These are phyloP conservation scores for Caenorhabditis angaria DNA, from an alignment of 2,888 invertebrate species.

Conservation along the genomic window DNA sequence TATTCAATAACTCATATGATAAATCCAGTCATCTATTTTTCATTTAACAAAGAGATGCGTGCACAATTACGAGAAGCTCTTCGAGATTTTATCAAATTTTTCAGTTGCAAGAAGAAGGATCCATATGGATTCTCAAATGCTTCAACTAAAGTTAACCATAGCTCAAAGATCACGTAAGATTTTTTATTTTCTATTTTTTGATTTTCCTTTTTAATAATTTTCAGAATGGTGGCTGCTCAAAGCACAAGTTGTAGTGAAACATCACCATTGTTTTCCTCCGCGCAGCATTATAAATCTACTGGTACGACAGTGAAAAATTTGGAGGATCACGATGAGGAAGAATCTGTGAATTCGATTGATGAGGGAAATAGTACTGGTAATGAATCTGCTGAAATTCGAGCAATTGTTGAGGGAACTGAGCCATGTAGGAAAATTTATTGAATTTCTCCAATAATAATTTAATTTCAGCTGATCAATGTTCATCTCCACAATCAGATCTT, in stretches of 20 bases:
- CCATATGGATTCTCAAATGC: constrained; percentile 42
- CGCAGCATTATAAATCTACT: constrained; percentile 43
- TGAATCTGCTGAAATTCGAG: constrained; percentile 47
- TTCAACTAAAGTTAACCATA: constrained; percentile 45
- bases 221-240: constrained; percentile 36
- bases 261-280: constrained; percentile 50
- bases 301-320: constrained; percentile 26
- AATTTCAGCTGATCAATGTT: constrained; percentile 38
- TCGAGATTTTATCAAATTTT: constrained; percentile 23
- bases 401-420: constrained; percentile 45
- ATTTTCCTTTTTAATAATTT: not conserved
- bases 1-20: constrained; percentile 72
- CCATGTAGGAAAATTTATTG: constrained; percentile 19
- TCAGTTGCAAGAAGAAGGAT: constrained; percentile 41
- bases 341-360: constrained; percentile 23
- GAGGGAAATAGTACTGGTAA: constrained; percentile 37
- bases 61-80: constrained; percentile 46
- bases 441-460: too few relatives aligned
- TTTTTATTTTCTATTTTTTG: not conserved
- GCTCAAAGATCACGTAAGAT: constrained; percentile 37
- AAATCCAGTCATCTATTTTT: constrained; percentile 70
- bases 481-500: constrained; percentile 39
- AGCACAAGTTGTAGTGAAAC: constrained; percentile 53
- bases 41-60: constrained; percentile 67
- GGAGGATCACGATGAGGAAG: not conserved